These are phyloP conservation scores for Gastracanthus pulcherrimus DNA, from an alignment of 2,888 invertebrate species.

Conservation along the genomic window DNA sequence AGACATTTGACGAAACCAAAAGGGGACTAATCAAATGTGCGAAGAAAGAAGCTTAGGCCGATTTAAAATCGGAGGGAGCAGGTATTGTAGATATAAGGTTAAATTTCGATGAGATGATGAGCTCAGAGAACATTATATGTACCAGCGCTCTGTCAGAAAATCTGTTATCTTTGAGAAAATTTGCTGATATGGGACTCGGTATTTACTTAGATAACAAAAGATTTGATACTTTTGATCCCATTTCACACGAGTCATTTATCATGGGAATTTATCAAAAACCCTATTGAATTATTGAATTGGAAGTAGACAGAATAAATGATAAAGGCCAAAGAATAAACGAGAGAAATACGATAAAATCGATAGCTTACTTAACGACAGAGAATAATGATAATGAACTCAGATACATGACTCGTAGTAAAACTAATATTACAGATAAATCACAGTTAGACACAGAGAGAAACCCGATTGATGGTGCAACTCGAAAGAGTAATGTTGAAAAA, in stretches of 20 bases:
- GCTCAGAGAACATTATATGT: background rate
- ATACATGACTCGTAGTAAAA: background rate
- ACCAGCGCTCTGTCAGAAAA: background rate
- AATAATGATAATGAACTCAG: background rate
- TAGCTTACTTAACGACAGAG: background rate
- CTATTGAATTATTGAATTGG: background rate
- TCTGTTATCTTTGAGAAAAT: background rate
- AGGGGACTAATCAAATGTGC: conserved; percentile 58
- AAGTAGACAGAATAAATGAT: background rate
- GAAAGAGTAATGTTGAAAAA: background rate
- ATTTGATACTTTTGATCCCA: background rate
- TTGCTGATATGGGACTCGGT: background rate
- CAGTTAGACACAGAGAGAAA: too few relatives aligned
- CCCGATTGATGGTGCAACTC: too few relatives aligned
- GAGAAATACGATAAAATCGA: background rate
- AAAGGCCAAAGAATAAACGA: background rate
- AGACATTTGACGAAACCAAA: conserved; percentile 53
- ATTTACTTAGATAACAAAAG: background rate
- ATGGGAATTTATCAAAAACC: background rate
- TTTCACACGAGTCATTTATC: background rate
- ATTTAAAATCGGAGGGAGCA: conserved; percentile 49
- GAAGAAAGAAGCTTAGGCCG: conserved; percentile 58
- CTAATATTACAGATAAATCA: too few relatives aligned
- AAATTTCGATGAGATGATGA: background rate
- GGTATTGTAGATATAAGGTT: background rate